Conservation (phyloP, 2,888 invertebrate genomes). For the Plebejus anna region DNA sequence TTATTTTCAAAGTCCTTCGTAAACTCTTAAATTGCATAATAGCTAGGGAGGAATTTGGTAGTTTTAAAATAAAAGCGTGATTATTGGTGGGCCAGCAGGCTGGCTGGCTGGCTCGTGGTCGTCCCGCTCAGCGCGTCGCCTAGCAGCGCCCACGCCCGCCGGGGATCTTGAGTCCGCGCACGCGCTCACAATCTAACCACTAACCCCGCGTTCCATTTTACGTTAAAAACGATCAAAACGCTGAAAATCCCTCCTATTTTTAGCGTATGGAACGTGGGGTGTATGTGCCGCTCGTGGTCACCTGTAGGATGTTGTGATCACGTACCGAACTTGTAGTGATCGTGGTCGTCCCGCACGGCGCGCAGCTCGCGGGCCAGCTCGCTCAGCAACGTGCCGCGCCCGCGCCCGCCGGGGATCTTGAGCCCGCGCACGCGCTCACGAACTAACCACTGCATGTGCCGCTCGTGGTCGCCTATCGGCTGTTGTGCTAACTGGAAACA, state of each 20-base stretch:
- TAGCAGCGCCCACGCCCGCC: conserved; percentile 89
- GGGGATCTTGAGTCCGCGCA: conserved; percentile 88
- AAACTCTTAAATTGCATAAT: too few species aligned
- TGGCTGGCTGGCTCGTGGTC: conserved; percentile 59
- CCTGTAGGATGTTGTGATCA: conserved; percentile 87
- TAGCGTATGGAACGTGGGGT: conserved; percentile 46
- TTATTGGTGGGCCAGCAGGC: too few species aligned
- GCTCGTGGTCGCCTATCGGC: conserved; percentile 90
- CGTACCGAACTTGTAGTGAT: conserved; percentile 38
- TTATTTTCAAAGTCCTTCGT: too few species aligned
- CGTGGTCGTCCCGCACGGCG: conserved; percentile 87
- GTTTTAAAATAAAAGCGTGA: too few species aligned
- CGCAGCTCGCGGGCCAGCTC: conserved; percentile 93
- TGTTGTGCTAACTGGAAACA: conserved; percentile 83
- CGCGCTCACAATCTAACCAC: conserved; percentile 90
- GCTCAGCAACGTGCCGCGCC: conserved; percentile 90
- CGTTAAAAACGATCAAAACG: too few species aligned
- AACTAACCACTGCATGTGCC: conserved; percentile 91
- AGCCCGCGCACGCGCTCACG: conserved; percentile 90
- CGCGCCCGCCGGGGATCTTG: conserved; percentile 87
- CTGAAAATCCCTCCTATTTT: too few species aligned
- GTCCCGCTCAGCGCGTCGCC: conserved; percentile 92
- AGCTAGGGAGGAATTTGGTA: too few species aligned
- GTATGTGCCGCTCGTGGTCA: conserved; percentile 91
- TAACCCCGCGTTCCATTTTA: too few species aligned